These are phyloP conservation scores for Laticauda laticaudata DNA, from an alignment of 2,113 vertebrate species.

Conservation along the genomic window DNA sequence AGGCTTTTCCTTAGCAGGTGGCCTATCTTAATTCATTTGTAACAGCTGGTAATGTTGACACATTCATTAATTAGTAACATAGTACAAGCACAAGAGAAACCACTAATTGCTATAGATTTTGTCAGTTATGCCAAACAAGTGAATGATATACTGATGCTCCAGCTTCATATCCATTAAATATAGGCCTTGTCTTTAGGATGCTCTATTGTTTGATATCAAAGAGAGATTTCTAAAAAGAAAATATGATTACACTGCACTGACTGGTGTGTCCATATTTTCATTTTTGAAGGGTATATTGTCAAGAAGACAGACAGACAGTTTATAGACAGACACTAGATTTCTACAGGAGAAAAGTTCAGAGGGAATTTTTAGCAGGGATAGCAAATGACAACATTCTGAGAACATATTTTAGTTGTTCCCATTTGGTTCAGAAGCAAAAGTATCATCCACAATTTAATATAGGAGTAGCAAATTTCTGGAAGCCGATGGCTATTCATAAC, in stretches of 20 bases:
- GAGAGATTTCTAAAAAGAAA: constrained; percentile 16
- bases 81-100: constrained; percentile 36
- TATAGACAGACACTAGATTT: background rate
- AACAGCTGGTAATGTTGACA: constrained; percentile 20
- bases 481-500: background rate
- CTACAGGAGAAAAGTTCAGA: background rate
- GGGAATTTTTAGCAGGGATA: background rate
- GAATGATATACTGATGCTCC: background rate
- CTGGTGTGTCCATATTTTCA: constrained; percentile 57
- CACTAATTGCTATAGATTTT: constrained; percentile 37
- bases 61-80: constrained; percentile 38
- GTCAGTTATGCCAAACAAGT: constrained; percentile 13
- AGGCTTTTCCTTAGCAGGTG: background rate
- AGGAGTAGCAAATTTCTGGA: background rate
- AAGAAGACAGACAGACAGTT: background rate
- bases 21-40: background rate
- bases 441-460: background rate
- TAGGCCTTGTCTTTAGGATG: constrained; percentile 5
- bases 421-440: background rate
- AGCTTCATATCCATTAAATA: constrained; percentile 10
- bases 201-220: constrained; percentile 6
- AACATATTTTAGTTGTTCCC: background rate
- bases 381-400: background rate
- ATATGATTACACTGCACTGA: constrained; percentile 42
- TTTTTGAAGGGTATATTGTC: constrained; percentile 60